Evolutionary conservation across 30 jellyfish, hydroid and myxozoan species (phyloP), one percentile per base, ranked within the genome.

Genomic region (Morbakka virulenta): DNA sequence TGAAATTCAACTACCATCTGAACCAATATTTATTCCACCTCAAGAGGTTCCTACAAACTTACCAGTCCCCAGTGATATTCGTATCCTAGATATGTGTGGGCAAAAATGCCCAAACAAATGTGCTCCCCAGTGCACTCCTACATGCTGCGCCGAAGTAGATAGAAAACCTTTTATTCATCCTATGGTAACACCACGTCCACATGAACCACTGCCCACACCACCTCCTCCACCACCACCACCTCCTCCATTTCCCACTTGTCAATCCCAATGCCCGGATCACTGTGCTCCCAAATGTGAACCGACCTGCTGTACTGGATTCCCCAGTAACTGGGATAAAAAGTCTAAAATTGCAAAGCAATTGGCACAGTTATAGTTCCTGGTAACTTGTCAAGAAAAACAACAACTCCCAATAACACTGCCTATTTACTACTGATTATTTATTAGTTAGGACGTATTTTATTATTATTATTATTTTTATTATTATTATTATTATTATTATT

Each of bases 211-310:
- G 28, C 51, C 74, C 3, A 4, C 52, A 24, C 74, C 74, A 2
- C 57, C 52, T 26, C 74, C 74, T 26, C 74, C 74, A 26, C 51
- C 74, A 4, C 81, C 80, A 74, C 81, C 23, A 3, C 78, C 80
- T 4, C 68, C 52, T 35, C n/a, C 50, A 28, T 85, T 75, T 35
- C 53, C 28, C 14, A 53, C 33, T 29, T 80, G 88, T 36, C 94
- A 69, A 11, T 62, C 74, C 35, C 1, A 29, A 2, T 82, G 94
- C 47, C 94, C 73, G 2, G 47, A 87, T 26, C 32, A 78, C 25
- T 88, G 97, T 35, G 31, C 69, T 1, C 97, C 97, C 26, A 87
- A 72, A 22, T 88, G 97, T 65, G 64, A 95, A 32, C 73, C 76
- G 14, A 83, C 64, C 24, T 87, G 96, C 62, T 88, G 97, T 63